Base-by-base conservation (phyloP, 1,140 invertebrate species). In the Lineus longissimus region DNA sequence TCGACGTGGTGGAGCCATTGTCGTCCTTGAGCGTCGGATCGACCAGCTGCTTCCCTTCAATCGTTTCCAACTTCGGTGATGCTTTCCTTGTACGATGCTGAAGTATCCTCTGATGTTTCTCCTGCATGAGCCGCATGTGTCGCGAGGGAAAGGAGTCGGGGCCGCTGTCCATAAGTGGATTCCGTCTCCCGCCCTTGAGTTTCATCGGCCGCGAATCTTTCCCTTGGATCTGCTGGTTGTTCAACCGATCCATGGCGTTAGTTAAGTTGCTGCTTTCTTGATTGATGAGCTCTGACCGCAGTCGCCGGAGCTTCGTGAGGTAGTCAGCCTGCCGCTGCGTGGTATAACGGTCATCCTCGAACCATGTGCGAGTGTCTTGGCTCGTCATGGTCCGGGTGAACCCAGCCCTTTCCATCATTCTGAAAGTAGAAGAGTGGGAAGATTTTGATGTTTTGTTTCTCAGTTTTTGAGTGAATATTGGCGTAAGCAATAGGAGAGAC, bases 21-120 rank as follows among this genome's bases (percentile, higher is more conserved):
- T 23, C 19, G 25, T 27, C n/a, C 47, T 19, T 19, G 59, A 0
- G 33, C 51, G 33, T 69, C 27, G 66, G 65, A 22, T 72, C 72
- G 6, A 74, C 65, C 1, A 76, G 61, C 36, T 73, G 73, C 56
- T 71, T 74, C 55, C 76, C 76, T 57, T 75, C 72, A 22, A 77
- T 22, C 0, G 74, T 71, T 45, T 66, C 63, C 55, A 77, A 69
- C 17, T 59, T 64, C 0, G 76, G 76, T 1, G 65, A 64, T 13
- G 58, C 63, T 17, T 61, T 68, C 43, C 69, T 68, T 0, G 72
- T 51, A 6, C 47, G n/a, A 27, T 51, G 47, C n/a, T 27, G 74
- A 40, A 74, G 65, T 66, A 73, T 75, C 22, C 70, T 70, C 22
- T 73, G 17, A 4, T 25, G 23, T 57, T 57, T 33, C n/a, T 29